Evolutionary conservation across 2,888 invertebrate genomes (phyloP), one percentile per base, ranked within the genome.

Genomic region (Catocala fraxini): DNA sequence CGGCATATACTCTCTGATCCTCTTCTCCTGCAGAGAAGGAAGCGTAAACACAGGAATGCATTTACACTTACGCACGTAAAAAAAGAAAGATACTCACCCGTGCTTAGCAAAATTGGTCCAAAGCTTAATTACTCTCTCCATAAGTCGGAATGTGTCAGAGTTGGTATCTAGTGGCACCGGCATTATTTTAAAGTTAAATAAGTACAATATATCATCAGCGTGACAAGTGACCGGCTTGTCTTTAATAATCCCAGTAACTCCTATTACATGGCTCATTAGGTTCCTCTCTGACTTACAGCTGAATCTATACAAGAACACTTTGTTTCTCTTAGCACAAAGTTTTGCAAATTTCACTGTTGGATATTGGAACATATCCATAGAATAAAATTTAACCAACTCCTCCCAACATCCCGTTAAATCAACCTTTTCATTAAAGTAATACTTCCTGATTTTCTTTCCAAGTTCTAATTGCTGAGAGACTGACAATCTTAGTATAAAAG

Each of bases 51-150:
- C 25, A 25, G 25, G 25, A 25, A 25, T 25, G 4, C 25, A 25
- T 25, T 25, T 25, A 25, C 25, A 25, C 25, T 25, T 25, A 25
- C 25, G 25, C 25, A 25, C 25, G 25, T 25, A 25, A 25, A 25
- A n/a, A 25, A 25, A 25, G 25, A 4, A 25, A 25, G 25, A 25
- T 25, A 71, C 82, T 79, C 68, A 87, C 87, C 85, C 86, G 56
- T 71, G 71, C 73, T 83, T 86, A 6, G 82, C 83, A 66, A 87
- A 85, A 35, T 86, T 84, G 0, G 85, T 81, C 85, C 83, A 86
- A 6, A 87, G 71, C 57, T 72, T 81, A 0, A 79, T 78, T 0
- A 81, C 63, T 46, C 71, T 81, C 25, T 82, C 65, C 10, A 87
- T 83, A 61, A 83, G 70, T 47, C 75, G 52, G 47, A 71, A 84